Evolutionary conservation across 2,888 invertebrate species (phyloP).

Genomic region (Hirtodrosophila alboralis): DNA sequence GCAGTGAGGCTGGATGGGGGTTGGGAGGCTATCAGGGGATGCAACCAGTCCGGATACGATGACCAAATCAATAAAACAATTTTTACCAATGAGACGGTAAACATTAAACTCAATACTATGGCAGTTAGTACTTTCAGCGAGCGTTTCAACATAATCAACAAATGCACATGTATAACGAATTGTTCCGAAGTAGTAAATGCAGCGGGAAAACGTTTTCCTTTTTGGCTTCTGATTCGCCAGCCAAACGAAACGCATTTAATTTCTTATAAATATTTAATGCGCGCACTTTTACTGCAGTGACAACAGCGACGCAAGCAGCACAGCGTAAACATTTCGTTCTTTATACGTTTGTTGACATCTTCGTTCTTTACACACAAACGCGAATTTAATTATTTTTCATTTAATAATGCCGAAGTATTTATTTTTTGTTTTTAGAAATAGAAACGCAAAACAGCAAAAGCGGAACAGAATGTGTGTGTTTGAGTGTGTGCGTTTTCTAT

Average conservation of each 20-base stretch:
- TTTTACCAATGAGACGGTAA: constrained; percentile 84
- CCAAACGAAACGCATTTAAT: constrained; percentile 26
- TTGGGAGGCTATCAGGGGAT: constrained; percentile 72
- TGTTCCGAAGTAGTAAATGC: constrained; percentile 4
- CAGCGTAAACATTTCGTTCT: constrained; percentile 8
- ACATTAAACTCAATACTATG: constrained; percentile 85
- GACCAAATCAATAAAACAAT: constrained; percentile 84
- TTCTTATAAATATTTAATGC: constrained; percentile 48
- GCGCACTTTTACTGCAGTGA: constrained; percentile 29
- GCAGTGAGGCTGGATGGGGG: constrained; percentile 85
- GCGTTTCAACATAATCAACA: constrained; percentile 81
- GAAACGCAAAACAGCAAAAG: constrained; percentile 13
- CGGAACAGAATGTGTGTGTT: constrained; percentile 10
- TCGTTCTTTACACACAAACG: not conserved
- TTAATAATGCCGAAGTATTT: constrained; percentile 3
- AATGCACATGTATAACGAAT: constrained; percentile 20
- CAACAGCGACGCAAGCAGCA: constrained; percentile 6
- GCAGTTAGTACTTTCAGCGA: constrained; percentile 84
- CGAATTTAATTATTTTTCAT: not conserved
- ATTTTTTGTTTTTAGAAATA: constrained; percentile 23
- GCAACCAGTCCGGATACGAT: constrained; percentile 74
- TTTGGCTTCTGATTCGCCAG: constrained; percentile 5
- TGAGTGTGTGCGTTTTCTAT: constrained; percentile 16
- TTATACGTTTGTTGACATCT: not conserved
- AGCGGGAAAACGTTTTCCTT: constrained; percentile 7